Base-by-base conservation (phyloP, 2,888 invertebrate species). In the Diploptera punctata region DNA sequence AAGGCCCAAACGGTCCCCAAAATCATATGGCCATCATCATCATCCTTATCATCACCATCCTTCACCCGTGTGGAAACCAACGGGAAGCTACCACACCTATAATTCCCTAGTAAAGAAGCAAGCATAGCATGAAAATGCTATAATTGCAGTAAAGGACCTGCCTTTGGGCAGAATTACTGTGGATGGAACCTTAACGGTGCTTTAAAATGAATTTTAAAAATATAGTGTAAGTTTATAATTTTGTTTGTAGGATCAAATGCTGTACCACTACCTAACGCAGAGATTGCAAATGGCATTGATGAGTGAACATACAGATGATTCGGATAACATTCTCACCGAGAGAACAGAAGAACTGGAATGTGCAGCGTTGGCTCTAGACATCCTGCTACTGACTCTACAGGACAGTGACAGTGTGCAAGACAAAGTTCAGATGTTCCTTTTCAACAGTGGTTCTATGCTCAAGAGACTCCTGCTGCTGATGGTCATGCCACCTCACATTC, bases 351-450 rank as follows among this genome's bases (percentile, higher is more conserved):
- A 69, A 33, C 29, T 69, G 60, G 60, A 69, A 44, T 16, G 26
- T 10, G 44, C 57, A n/a, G 43, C 57, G 29, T 10, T 69, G 43
- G 13, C 44, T 9, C 44, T 69, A n/a, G 60, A 69, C 43, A 57
- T 69, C 4, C 57, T 69, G 21, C 31, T 54, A 16, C 21, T 9
- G 10, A 43, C 57, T 19, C 29, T 69, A 26, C 57, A 44, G 26
- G 60, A 57, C 43, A 57, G 54, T n/a, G 60, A 69, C 19, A 26
- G 43, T 21, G 43, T 69, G 19, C n/a, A 16, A n/a, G 60, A 69
- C 33, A 69, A 69, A 38, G 24, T 69, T 7, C 31, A 69, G 69
- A 60, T 69, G 69, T 43, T 69, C n/a, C 69, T 60, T 4, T 57
- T 69, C 24, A 38, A 57, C 16, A 26, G 43, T 43, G 69, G 69